A percentile compares a stretch with the other conserved stretches of the same genome.
Evolutionary conservation across 2,888 invertebrate genomes (phyloP).

Genomic region (Amblyteles armatorius): DNA sequence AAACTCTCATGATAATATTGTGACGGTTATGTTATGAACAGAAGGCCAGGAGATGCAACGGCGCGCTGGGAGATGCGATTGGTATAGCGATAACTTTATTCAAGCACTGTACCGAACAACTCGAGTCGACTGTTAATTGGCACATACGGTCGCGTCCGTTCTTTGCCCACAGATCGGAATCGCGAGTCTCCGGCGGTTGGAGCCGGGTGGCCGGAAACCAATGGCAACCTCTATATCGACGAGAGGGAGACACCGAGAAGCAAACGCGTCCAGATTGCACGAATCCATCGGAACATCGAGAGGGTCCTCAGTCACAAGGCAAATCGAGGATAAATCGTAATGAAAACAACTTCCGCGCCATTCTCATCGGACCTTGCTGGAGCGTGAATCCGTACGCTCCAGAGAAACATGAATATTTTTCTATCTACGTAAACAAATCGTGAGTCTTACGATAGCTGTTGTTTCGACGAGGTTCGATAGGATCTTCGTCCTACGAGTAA

Average conservation of each 20-base stretch:
- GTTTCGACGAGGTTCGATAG: not conserved
- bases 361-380: not conserved
- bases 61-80: not conserved
- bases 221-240: slow-evolving; percentile 81
- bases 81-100: slow-evolving; percentile 41
- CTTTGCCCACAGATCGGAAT: slow-evolving; percentile 78
- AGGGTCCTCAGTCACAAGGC: slow-evolving; percentile 78
- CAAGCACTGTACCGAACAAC: slow-evolving; percentile 24
- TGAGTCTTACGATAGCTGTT: not conserved
- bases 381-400: too few species aligned
- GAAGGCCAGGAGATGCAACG: not conserved
- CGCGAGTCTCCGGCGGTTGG: slow-evolving; percentile 77
- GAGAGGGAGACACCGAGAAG: slow-evolving; percentile 76
- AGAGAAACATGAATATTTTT: not conserved
- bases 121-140: slow-evolving; percentile 51
- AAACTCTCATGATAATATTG: too few species aligned
- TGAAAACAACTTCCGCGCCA: not conserved
- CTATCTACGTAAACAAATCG: not conserved
- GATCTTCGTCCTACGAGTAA: not conserved
- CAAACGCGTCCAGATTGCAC: slow-evolving; percentile 76
- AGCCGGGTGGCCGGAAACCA: slow-evolving; percentile 79
- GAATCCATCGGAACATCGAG: slow-evolving; percentile 81
- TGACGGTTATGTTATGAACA: not conserved
- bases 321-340: slow-evolving; percentile 38
- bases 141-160: slow-evolving; percentile 51